Evolutionary conservation across 1,140 invertebrate genomes (phyloP), one percentile per base, ranked within the genome.

Genomic region (Atta texana): DNA sequence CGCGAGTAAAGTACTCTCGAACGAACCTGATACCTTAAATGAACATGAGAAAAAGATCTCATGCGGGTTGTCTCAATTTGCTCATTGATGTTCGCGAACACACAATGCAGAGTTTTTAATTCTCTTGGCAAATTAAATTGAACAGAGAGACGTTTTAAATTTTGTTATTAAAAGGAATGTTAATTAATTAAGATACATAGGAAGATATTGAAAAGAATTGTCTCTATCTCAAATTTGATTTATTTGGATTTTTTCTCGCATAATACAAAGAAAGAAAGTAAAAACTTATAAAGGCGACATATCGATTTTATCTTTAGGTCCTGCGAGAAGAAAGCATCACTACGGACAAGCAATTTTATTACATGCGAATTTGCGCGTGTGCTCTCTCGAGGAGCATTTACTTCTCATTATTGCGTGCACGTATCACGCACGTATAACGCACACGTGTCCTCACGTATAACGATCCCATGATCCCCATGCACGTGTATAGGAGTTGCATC

Each of bases 11-110:
- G 49, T 39, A 57, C 49, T 66, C 59, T 71, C 49, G 28, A 71
- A 39, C 21, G 63, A 68, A 66, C 18, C n/a, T 51, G 61, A 64
- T 28, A 68, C 14, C n/a, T 34, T 6, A 53, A 80, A 80, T 80
- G 49, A 80, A 71, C 49, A 55, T 24, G 77, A 81, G 77, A 71
- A 71, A 69, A 24, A 71, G 31, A 81, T 39, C 5, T 55, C 21
- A 81, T 81, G 77, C 77, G 77, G 77, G 77, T 55, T 24, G 77
- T 71, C 64, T 81, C 77, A 71, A 44, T 21, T 53, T 71, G 66
- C 51, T 68, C 28, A 68, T 21, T 55, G 14, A 53, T 44, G 49
- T n/a, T 80, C 63, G 28, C n/a, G n/a, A 39, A 64, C 49, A 64
- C n/a, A 69, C 63, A 69, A 80, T 80, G n/a, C 77, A 14, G 0